These are phyloP conservation scores for Polyommatus iphigenia DNA, from an alignment of 2,888 invertebrate species.

Conservation along the genomic window DNA sequence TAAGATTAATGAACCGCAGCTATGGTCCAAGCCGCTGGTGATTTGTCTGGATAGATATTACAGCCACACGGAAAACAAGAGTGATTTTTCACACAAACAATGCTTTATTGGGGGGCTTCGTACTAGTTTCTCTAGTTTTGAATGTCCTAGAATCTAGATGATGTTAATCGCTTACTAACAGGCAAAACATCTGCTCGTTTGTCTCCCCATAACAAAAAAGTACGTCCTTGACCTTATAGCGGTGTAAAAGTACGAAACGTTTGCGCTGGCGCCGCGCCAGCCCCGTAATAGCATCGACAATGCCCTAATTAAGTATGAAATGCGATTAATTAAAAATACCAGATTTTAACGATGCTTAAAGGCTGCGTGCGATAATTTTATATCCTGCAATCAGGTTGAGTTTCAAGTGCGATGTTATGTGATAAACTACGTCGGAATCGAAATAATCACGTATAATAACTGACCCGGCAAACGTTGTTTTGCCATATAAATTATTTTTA, in stretches of 20 bases:
- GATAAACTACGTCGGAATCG: background rate
- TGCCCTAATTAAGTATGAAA: constrained; percentile 57
- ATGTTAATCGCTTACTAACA: background rate
- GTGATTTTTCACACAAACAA: background rate
- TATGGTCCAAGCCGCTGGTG: background rate
- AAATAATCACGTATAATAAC: too few relatives aligned
- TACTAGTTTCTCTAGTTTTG: background rate
- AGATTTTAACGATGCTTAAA: background rate
- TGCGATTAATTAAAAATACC: constrained; percentile 10
- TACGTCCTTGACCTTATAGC: constrained; percentile 40
- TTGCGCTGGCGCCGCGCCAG: constrained; percentile 67
- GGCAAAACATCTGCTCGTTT: background rate
- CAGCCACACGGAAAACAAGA: background rate
- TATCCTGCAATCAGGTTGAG: background rate
- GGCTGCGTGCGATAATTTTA: background rate
- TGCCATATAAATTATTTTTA: too few relatives aligned
- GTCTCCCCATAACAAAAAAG: background rate
- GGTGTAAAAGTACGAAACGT: constrained; percentile 54
- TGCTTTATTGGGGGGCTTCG: background rate
- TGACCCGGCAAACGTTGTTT: too few relatives aligned
- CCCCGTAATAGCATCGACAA: constrained; percentile 67
- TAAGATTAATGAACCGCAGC: background rate
- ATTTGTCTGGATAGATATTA: background rate
- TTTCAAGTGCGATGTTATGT: background rate
- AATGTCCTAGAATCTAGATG: background rate